Percentiles rank a stretch among this genome's conserved stretches.
phyloP scores from a whole-genome alignment of 1,140 invertebrate species.

The Bilobella aurantiaca region DNA sequence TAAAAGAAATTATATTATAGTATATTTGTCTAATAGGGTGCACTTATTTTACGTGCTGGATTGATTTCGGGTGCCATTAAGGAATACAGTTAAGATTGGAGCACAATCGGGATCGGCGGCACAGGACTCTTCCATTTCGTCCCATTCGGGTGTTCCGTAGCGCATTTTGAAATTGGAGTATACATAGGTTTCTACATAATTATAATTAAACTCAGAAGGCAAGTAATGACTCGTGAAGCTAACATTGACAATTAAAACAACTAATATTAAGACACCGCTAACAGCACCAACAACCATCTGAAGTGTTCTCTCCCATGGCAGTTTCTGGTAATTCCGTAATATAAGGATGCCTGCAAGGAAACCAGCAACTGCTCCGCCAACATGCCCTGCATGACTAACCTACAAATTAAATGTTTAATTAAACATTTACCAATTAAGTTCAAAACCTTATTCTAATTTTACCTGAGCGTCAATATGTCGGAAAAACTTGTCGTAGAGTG shows the following conservation, averaged over 20 bases:
- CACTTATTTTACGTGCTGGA: no score
- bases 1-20: no score
- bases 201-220: background rate
- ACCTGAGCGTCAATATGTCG: background rate
- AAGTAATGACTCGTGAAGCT: background rate
- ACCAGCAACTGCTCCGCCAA: slow-evolving; percentile 18
- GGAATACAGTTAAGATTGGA: no score
- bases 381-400: slow-evolving; percentile 15
- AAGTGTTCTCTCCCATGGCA: slow-evolving; percentile 12
- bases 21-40: no score
- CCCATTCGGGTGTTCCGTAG: background rate
- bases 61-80: no score
- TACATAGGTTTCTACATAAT: background rate
- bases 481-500: background rate
- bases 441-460: no score
- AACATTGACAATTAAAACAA: slow-evolving; percentile 5
- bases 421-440: no score
- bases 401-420: no score
- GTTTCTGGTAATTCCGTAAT: slow-evolving; percentile 15
- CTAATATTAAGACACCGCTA: background rate
- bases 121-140: background rate
- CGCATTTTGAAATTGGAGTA: background rate
- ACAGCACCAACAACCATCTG: slow-evolving; percentile 1
- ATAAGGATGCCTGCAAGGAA: slow-evolving; percentile 8
- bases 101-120: no score